These are phyloP conservation scores for Macrophya annulata DNA, from an alignment of 2,888 invertebrate genomes.

Conservation along the genomic window DNA sequence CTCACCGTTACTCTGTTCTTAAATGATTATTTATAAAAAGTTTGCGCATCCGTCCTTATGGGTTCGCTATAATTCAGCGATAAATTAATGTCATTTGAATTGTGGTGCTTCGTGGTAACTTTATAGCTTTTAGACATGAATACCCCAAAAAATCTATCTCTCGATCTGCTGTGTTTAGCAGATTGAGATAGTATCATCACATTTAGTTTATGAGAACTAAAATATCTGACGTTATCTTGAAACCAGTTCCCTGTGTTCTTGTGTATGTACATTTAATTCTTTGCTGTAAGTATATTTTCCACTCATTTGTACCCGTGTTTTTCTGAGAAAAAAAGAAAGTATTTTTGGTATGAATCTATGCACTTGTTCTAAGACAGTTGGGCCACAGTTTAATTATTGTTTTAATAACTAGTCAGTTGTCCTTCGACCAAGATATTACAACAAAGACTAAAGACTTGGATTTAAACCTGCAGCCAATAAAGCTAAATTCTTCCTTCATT, in stretches of 20 bases:
- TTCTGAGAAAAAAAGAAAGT: neutral
- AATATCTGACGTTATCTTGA: neutral
- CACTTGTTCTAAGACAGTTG: neutral
- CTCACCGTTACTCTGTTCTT: constrained; percentile 1
- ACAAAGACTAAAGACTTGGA: neutral
- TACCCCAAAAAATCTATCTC: neutral
- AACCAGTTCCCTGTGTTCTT: neutral
- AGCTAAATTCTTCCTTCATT: neutral
- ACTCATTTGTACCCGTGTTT: neutral
- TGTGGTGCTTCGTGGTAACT: constrained; percentile 20
- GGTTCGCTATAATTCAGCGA: constrained; percentile 5
- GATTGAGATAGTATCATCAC: neutral
- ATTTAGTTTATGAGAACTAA: neutral
- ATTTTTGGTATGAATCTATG: neutral
- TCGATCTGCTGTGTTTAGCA: neutral
- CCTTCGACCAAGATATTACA: neutral
- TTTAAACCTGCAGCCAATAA: neutral
- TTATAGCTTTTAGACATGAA: neutral
- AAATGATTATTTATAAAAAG: neutral
- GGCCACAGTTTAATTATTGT: neutral
- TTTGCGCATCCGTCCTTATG: constrained; percentile 39
- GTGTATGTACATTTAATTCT: neutral
- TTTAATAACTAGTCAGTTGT: neutral
- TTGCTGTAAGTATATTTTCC: neutral
- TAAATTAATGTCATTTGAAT: constrained; percentile 23